A percentile compares a stretch with the other conserved stretches of the same genome.
Conservation (phyloP, 2,113 vertebrate genomes). For the Panurus biarmicus region DNA sequence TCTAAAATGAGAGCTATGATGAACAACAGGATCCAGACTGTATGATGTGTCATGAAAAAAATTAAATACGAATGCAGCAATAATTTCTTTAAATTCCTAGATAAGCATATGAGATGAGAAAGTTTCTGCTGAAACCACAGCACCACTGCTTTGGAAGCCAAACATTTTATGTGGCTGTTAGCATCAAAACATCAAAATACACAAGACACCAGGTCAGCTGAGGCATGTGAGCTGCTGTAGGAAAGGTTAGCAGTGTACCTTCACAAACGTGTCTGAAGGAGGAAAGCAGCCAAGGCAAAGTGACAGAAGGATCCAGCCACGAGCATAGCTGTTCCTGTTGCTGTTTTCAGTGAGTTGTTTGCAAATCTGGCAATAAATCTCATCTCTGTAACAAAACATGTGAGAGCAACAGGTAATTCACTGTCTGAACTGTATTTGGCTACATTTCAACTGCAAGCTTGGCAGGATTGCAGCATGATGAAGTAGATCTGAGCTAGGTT, state of each 20-base stretch:
- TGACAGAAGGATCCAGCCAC: constrained; percentile 94
- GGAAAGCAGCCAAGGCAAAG: constrained; percentile 92
- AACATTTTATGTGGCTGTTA: background rate
- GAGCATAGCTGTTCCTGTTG: constrained; percentile 78
- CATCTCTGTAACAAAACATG: constrained; percentile 79
- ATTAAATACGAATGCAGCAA: background rate
- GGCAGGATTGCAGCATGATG: background rate
- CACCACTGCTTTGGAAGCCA: background rate
- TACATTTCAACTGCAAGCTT: background rate
- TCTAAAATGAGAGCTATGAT: background rate
- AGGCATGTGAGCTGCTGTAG: background rate
- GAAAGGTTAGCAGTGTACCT: constrained; percentile 61
- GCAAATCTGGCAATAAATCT: constrained; percentile 98
- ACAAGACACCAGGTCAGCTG: background rate
- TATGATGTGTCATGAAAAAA: background rate
- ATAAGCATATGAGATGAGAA: background rate
- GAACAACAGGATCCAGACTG: background rate
- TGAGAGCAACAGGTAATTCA: background rate
- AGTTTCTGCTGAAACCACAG: background rate
- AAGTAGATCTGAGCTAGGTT: background rate
- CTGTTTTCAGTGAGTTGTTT: constrained; percentile 90
- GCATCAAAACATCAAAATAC: background rate
- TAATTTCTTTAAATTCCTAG: background rate
- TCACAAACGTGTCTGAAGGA: constrained; percentile 83
- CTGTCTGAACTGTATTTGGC: background rate